A percentile compares a stretch with the other conserved stretches of the same genome.
Conservation (phyloP, 2,888 invertebrate species). For the Leptinotarsa rubiginosa region DNA sequence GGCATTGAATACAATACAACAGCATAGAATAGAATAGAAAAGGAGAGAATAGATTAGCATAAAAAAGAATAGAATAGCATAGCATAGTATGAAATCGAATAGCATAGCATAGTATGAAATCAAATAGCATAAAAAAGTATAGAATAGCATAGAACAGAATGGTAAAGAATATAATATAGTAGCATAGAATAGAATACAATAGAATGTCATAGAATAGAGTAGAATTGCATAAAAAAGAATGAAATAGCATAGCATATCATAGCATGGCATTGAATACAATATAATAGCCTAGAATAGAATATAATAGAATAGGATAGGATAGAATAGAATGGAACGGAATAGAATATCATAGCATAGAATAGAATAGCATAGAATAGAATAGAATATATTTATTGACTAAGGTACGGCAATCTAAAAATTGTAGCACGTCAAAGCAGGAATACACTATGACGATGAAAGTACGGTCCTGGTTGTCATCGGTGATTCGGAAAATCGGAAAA, state of each 20-base stretch:
- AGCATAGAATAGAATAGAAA: slow-evolving; percentile 24
- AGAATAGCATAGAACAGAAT: neutral
- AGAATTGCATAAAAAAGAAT: neutral
- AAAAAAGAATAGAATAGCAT: slow-evolving; percentile 28
- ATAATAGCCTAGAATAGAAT: slow-evolving; percentile 17
- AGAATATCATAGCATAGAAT: too few relatives aligned
- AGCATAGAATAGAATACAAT: slow-evolving; percentile 32
- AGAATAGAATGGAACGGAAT: too few relatives aligned
- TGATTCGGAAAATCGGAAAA: neutral
- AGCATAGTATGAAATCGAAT: slow-evolving; percentile 25
- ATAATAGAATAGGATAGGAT: neutral
- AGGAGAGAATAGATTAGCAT: slow-evolving; percentile 3
- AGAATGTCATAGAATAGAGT: neutral
- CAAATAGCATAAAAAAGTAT: slow-evolving; percentile 31
- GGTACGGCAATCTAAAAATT: too few relatives aligned
- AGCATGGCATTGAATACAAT: slow-evolving; percentile 20
- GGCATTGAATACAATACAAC: slow-evolving; percentile 16
- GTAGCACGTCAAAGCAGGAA: too few relatives aligned
- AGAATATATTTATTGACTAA: too few relatives aligned
- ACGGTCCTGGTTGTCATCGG: neutral
- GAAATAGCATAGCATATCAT: slow-evolving; percentile 17
- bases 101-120: slow-evolving; percentile 30
- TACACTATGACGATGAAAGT: too few relatives aligned
- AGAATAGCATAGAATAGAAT: too few relatives aligned
- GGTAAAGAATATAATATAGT: slow-evolving; percentile 22